Percentiles rank a stretch among this genome's conserved stretches.
These are phyloP conservation scores for Orchesellides sinensis DNA, from an alignment of 2,888 invertebrate genomes.

Conservation along the genomic window DNA sequence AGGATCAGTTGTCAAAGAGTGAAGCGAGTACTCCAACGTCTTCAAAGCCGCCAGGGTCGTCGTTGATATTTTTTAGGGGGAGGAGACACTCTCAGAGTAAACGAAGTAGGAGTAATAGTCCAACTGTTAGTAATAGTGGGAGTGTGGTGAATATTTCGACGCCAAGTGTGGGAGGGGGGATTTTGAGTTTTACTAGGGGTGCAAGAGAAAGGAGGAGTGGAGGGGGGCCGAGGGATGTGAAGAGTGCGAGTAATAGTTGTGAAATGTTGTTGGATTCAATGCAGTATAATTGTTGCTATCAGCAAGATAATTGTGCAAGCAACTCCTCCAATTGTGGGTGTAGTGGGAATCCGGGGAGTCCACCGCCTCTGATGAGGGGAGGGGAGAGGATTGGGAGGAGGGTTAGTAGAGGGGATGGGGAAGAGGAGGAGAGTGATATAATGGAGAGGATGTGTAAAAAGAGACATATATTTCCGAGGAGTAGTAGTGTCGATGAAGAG, in stretches of 20 bases:
- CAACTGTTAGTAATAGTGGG: slow-evolving; percentile 46
- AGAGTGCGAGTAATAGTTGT: slow-evolving; percentile 71
- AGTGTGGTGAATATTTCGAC: slow-evolving; percentile 26
- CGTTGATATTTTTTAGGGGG: slow-evolving; percentile 45
- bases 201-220: slow-evolving; percentile 25
- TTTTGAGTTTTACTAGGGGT: not conserved
- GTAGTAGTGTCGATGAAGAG: slow-evolving; percentile 51
- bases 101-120: slow-evolving; percentile 71
- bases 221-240: slow-evolving; percentile 21
- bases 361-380: too few species aligned
- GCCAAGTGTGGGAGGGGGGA: too few species aligned
- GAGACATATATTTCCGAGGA: slow-evolving; percentile 29
- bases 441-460: too few species aligned
- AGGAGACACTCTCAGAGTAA: slow-evolving; percentile 34
- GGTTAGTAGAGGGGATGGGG: not conserved
- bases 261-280: slow-evolving; percentile 69
- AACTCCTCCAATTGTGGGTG: not conserved
- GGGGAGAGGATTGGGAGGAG: slow-evolving; percentile 8
- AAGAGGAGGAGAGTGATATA: too few species aligned
- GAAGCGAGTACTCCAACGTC: slow-evolving; percentile 50
- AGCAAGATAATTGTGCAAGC: not conserved
- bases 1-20: slow-evolving; percentile 42
- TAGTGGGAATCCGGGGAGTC: not conserved
- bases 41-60: slow-evolving; percentile 11
- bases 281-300: slow-evolving; percentile 11